These are phyloP conservation scores for Xiphorhynchus erythropygius DNA, from an alignment of 2,797 vertebrate species.

Conservation along the genomic window DNA sequence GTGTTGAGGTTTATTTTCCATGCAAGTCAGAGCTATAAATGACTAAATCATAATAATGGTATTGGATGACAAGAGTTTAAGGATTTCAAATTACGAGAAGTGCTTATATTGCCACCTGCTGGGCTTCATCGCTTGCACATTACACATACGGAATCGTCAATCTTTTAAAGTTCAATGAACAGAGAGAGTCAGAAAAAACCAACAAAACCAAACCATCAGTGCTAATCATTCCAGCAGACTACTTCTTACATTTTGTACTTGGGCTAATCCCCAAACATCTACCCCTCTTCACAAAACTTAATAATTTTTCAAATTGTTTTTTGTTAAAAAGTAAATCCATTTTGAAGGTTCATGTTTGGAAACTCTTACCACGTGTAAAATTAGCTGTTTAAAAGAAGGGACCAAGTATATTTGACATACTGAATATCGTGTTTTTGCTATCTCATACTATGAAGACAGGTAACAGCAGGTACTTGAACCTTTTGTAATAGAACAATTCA, in stretches of 20 bases:
- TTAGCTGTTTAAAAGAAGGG: neutral
- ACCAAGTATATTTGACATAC: neutral
- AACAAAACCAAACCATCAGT: neutral
- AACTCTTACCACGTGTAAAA: neutral
- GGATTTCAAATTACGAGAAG: constrained; percentile 10
- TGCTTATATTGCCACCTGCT: constrained; percentile 76
- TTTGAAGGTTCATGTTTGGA: constrained; percentile 12
- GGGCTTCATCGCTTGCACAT: neutral
- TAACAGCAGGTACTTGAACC: neutral
- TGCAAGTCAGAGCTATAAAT: neutral
- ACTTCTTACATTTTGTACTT: neutral
- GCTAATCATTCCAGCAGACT: neutral
- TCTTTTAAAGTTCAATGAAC: neutral
- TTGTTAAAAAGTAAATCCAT: constrained; percentile 30
- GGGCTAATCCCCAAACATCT: constrained; percentile 22
- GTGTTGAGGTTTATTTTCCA: constrained; percentile 29
- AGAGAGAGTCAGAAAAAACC: neutral
- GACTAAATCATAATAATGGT: neutral
- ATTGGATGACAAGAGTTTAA: neutral
- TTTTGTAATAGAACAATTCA: neutral
- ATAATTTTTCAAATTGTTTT: constrained; percentile 1
- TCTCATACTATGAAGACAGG: neutral
- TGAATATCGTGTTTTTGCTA: neutral
- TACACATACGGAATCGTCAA: neutral
- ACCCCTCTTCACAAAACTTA: neutral